Evolutionary conservation across 2,113 vertebrate genomes (phyloP).

Genomic region (Ophthalmolycus amberensis): DNA sequence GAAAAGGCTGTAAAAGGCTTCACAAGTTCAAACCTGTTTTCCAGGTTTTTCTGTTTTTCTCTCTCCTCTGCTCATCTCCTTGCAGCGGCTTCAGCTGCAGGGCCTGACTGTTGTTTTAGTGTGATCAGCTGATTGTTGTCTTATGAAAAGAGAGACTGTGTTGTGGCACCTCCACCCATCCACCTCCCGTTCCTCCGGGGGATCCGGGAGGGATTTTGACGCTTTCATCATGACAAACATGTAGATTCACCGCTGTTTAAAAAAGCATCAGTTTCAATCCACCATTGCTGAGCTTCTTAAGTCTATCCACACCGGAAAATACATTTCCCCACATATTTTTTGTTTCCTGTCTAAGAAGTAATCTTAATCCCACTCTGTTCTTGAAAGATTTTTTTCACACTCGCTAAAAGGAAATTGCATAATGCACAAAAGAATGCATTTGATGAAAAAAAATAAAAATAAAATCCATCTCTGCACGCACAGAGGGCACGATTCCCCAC

Average conservation of each 20-base stretch:
- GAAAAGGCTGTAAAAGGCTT: background rate
- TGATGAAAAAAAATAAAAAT: conserved; percentile 31
- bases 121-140: conserved; percentile 28
- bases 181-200: conserved; percentile 14
- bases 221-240: conserved; percentile 37
- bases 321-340: background rate
- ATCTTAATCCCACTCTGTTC: conserved; percentile 40
- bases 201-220: conserved; percentile 15
- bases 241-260: conserved; percentile 34
- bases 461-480: conserved; percentile 30
- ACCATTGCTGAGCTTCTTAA: conserved; percentile 47
- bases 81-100: background rate
- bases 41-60: background rate
- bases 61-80: background rate
- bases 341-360: conserved; percentile 35
- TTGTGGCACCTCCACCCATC: conserved; percentile 1
- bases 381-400: conserved; percentile 9
- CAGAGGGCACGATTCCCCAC: background rate
- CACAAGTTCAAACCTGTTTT: background rate
- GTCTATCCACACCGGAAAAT: conserved; percentile 49
- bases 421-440: conserved; percentile 46
- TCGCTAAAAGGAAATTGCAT: conserved; percentile 33
- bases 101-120: conserved; percentile 23
- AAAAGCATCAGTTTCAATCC: conserved; percentile 38
- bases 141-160: background rate